phyloP scores from a whole-genome alignment of 2,888 invertebrate genomes.

The Drosophila monieri region DNA sequence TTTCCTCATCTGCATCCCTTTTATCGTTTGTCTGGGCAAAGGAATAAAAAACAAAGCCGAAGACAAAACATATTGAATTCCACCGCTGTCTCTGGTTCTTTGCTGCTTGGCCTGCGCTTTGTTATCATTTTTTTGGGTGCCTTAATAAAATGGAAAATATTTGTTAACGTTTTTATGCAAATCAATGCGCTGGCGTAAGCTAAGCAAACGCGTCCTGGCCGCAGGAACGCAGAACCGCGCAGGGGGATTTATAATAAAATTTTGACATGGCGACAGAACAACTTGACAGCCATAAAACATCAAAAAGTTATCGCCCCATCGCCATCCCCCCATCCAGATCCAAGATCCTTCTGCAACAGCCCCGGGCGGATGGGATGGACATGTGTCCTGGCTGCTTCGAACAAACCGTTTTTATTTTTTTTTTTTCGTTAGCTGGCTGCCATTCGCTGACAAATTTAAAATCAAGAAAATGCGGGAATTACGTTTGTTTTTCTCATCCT shows the following conservation, averaged over 20 bases:
- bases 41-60: conserved; percentile 14
- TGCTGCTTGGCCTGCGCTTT: conserved; percentile 19
- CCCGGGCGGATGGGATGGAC: conserved; percentile 36
- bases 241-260: conserved; percentile 66
- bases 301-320: conserved; percentile 72
- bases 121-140: conserved; percentile 44
- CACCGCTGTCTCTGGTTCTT: conserved; percentile 46
- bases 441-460: conserved; percentile 59
- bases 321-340: conserved; percentile 34
- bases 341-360: conserved; percentile 30
- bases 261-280: conserved; percentile 65
- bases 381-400: conserved; percentile 33
- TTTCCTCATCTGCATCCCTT: conserved; percentile 33
- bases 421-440: not conserved
- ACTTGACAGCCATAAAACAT: conserved; percentile 75
- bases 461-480: conserved; percentile 48
- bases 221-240: conserved; percentile 28
- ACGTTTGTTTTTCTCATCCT: conserved; percentile 40
- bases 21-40: conserved; percentile 26
- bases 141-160: conserved; percentile 64
- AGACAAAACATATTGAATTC: conserved; percentile 68
- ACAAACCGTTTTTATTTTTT: conserved; percentile 21
- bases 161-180: conserved; percentile 72
- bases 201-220: conserved; percentile 41
- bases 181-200: conserved; percentile 53